A percentile compares a stretch with the other conserved stretches of the same genome.
Conservation (phyloP, 1,140 invertebrate species). For the Eurosta solidaginis region DNA sequence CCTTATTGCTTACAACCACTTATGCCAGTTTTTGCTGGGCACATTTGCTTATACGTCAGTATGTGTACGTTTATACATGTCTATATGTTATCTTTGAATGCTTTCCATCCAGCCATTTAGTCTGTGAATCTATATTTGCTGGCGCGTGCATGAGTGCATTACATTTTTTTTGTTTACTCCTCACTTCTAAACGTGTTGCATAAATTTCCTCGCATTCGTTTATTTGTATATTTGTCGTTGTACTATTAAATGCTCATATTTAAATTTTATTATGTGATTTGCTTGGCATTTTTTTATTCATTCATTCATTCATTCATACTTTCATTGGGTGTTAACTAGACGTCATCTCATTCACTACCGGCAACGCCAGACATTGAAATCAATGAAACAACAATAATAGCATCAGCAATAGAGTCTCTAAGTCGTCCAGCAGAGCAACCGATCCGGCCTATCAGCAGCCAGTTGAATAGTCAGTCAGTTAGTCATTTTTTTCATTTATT, state of each 20-base stretch:
- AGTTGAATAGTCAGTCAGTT: not conserved
- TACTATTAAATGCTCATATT: slow-evolving; percentile 27
- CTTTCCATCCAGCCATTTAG: not conserved
- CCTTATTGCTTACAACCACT: no score
- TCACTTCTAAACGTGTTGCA: not conserved
- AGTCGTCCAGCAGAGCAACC: slow-evolving; percentile 10
- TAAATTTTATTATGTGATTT: slow-evolving; percentile 26
- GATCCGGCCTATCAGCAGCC: not conserved
- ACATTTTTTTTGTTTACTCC: not conserved
- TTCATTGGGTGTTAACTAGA: slow-evolving; percentile 26
- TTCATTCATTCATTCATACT: slow-evolving; percentile 17
- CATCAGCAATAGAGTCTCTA: not conserved
- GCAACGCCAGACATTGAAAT: slow-evolving; percentile 2
- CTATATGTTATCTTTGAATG: not conserved
- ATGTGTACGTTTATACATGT: not conserved
- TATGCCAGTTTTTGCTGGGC: not conserved
- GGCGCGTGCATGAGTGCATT: not conserved
- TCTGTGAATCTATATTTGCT: not conserved
- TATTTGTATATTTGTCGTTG: not conserved
- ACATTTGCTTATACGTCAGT: not conserved
- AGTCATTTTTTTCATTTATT: not conserved
- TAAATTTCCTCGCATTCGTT: not conserved
- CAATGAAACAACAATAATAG: slow-evolving; percentile 17
- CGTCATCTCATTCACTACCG: not conserved
- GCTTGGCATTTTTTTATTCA: not conserved